phyloP scores from a whole-genome alignment of 2,797 vertebrate species.

The Amphiprion clarkii region DNA sequence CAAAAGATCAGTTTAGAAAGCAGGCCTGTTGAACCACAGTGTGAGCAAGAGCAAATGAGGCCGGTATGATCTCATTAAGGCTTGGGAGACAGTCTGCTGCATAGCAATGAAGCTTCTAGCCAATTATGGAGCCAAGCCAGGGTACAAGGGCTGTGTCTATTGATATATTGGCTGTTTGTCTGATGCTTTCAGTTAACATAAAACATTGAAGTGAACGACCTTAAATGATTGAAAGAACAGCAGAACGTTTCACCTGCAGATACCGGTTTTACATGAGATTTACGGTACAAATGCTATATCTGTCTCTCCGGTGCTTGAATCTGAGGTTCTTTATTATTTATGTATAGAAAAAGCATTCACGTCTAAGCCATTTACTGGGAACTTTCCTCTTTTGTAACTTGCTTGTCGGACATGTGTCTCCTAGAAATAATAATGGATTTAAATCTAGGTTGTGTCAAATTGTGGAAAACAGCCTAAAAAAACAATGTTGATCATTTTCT shows the following conservation, averaged over 20 bases:
- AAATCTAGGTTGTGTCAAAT: slow-evolving; percentile 8
- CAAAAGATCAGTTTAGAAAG: slow-evolving; percentile 52
- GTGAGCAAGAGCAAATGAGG: slow-evolving; percentile 36
- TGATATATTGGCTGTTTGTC: slow-evolving; percentile 51
- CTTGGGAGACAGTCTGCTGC: slow-evolving; percentile 54
- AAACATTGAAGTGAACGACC: slow-evolving; percentile 31
- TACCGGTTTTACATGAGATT: not conserved
- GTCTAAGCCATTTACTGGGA: slow-evolving; percentile 1
- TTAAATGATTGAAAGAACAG: slow-evolving; percentile 15
- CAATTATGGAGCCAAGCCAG: slow-evolving; percentile 56
- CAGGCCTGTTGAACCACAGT: slow-evolving; percentile 41
- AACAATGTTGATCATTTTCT: not conserved
- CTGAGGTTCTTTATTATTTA: slow-evolving; percentile 16
- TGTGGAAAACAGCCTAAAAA: slow-evolving; percentile 8
- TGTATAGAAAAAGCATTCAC: slow-evolving; percentile 2
- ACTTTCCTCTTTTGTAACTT: not conserved
- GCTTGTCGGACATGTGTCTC: not conserved
- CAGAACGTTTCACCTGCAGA: slow-evolving; percentile 12
- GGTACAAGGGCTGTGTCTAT: slow-evolving; percentile 34
- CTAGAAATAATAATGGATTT: not conserved
- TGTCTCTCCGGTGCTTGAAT: slow-evolving; percentile 15
- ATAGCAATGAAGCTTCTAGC: slow-evolving; percentile 69
- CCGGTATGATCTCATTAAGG: slow-evolving; percentile 75
- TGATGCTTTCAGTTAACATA: slow-evolving; percentile 46
- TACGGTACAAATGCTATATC: not conserved